Percentiles rank a stretch among this genome's conserved stretches.
These are phyloP conservation scores for Phylloscopus whistleri DNA, from an alignment of 2,113 vertebrate genomes.

Conservation along the genomic window DNA sequence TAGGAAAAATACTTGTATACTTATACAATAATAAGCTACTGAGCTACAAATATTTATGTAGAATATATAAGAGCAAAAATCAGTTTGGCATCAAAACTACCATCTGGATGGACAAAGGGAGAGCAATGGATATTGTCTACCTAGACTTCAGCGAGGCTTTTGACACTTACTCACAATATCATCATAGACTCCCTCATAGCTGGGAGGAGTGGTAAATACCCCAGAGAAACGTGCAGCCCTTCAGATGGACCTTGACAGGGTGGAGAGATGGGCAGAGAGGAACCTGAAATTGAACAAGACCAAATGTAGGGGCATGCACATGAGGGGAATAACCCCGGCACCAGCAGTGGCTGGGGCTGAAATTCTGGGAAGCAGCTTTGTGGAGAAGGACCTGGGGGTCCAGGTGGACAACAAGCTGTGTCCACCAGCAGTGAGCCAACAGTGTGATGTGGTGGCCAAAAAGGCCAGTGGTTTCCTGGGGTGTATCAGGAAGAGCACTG, in stretches of 20 bases:
- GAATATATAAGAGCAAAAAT: neutral
- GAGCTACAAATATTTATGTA: neutral
- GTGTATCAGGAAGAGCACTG: accelerated
- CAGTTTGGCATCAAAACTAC: neutral
- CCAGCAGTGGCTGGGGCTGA: neutral
- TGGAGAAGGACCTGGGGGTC: neutral
- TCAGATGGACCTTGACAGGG: neutral
- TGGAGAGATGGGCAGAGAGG: neutral
- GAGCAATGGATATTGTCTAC: neutral
- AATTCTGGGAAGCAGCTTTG: neutral
- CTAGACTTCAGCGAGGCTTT: neutral
- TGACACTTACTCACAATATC: neutral
- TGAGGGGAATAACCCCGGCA: neutral
- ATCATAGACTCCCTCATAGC: neutral
- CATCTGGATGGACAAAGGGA: neutral
- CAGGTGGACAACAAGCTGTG: neutral
- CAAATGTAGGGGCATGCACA: accelerated
- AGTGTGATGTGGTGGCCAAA: neutral
- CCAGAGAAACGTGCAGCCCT: neutral
- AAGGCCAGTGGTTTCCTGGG: neutral
- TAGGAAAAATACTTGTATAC: neutral
- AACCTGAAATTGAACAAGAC: neutral
- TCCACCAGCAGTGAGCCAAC: neutral
- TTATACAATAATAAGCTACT: neutral
- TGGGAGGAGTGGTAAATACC: neutral